Base-by-base conservation (phyloP, 1,140 invertebrate genomes). In the Drosophila tropicalis region DNA sequence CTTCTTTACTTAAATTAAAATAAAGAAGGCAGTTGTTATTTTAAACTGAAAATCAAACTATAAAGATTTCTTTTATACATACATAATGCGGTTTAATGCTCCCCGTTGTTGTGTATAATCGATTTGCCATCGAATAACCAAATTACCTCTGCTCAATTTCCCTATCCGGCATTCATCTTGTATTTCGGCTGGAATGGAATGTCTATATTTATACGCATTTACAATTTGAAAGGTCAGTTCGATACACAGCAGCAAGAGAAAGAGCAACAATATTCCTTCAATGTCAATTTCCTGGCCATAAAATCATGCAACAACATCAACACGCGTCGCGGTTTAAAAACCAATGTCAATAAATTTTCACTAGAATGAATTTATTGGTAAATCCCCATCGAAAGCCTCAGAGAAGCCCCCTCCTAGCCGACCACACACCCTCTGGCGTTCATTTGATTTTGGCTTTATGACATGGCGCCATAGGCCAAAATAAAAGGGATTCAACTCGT, bases 291-390 rank as follows among this genome's bases (percentile, higher is more conserved):
- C 62, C 72, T 55, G 65, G 69, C 72, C 65, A 87, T 87, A 83
- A 79, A 87, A 87, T 61, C 22, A n/a, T 61, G 47, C 44, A 51
- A 51, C 44, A 47, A 54, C 69, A 77, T 55, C 76, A 81, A 55
- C 84, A 89, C 80, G 84, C 84, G 70, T 76, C 84, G 84, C 80
- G 84, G 76, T 87, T 87, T 87, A 87, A 87, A 87, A 87, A 77
- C 70, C 85, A 89, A 87, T 87, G 84, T 44, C 77, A 80, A 84
- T 87, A 87, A 87, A 87, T 87, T 87, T 87, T 87, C 84, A 87
- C 84, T 87, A 87, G 85, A 87, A 84, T 70, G 85, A 84, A 87
- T 89, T 87, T 89, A 87, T 87, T 90, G 84, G 80, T 64, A 87
- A 86, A 81, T 81, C 82, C 74, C 58, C 67, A 29, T 56, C 66